Percentiles rank a stretch among this genome's conserved stretches.
phyloP scores from a whole-genome alignment of 64 coral and sea anemone species.

The Hydrozoanthus tunicans region DNA sequence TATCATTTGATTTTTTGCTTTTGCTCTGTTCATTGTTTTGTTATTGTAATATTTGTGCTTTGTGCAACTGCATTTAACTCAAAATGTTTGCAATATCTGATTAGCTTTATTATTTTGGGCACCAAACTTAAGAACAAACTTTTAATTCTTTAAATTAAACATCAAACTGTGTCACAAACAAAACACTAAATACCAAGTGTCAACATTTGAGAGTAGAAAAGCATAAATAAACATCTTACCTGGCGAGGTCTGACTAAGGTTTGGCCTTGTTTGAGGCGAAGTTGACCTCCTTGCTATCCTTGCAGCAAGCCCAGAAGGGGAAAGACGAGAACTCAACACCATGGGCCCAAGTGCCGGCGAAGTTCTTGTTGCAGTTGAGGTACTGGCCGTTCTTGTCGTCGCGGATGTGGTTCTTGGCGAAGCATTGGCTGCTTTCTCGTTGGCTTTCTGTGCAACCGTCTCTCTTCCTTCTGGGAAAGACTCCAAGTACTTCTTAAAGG shows the following conservation, averaged over 20 bases:
- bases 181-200: background rate
- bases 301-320: background rate
- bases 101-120: no score
- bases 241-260: background rate
- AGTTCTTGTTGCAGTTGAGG: background rate
- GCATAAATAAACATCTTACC: background rate
- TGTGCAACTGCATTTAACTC: no score
- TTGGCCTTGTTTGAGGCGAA: background rate
- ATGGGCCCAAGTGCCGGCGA: background rate
- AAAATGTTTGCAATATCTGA: no score
- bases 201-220: background rate
- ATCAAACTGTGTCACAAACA: background rate
- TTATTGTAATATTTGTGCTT: no score
- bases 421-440: background rate
- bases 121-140: no score
- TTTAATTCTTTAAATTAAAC: no score
- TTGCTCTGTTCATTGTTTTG: no score
- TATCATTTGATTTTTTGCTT: no score
- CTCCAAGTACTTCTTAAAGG: background rate
- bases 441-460: background rate
- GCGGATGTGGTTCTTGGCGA: background rate
- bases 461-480: slow-evolving; percentile 1
- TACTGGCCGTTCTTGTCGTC: background rate
- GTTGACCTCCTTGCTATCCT: background rate
- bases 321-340: background rate